Percentiles rank a stretch among this genome's conserved stretches.
Evolutionary conservation across 2,888 invertebrate species (phyloP).

Genomic region (Anodontia alba): DNA sequence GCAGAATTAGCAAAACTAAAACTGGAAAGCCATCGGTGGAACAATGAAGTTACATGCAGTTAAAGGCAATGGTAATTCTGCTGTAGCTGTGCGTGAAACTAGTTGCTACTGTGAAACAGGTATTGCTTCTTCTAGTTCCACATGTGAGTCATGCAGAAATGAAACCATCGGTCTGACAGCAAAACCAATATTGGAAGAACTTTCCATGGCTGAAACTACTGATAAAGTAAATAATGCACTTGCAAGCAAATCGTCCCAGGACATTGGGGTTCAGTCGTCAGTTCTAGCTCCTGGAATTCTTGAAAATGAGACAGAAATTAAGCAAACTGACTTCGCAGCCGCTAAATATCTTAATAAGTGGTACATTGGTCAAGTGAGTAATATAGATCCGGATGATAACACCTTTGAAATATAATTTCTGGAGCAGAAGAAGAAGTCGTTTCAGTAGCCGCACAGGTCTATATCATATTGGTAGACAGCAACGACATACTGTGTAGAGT

Average conservation of each 20-base stretch:
- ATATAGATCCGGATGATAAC: constrained; percentile 11
- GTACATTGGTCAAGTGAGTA: constrained; percentile 21
- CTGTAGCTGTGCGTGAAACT: neutral
- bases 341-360: neutral
- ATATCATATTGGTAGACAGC: no score
- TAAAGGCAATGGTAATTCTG: neutral
- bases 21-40: constrained; percentile 1
- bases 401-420: constrained; percentile 18
- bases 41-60: constrained; percentile 17
- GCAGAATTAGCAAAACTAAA: neutral
- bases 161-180: neutral
- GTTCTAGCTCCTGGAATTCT: neutral
- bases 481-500: no score
- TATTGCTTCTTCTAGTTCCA: neutral
- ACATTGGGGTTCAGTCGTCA: neutral
- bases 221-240: neutral
- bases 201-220: neutral
- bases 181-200: neutral
- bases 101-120: constrained; percentile 4
- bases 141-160: constrained; percentile 2
- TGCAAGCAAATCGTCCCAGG: neutral
- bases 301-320: neutral
- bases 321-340: neutral
- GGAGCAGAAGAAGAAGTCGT: no score
- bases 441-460: no score